phyloP scores from a whole-genome alignment of 2,113 vertebrate genomes.

The Montifringilla adamsi region DNA sequence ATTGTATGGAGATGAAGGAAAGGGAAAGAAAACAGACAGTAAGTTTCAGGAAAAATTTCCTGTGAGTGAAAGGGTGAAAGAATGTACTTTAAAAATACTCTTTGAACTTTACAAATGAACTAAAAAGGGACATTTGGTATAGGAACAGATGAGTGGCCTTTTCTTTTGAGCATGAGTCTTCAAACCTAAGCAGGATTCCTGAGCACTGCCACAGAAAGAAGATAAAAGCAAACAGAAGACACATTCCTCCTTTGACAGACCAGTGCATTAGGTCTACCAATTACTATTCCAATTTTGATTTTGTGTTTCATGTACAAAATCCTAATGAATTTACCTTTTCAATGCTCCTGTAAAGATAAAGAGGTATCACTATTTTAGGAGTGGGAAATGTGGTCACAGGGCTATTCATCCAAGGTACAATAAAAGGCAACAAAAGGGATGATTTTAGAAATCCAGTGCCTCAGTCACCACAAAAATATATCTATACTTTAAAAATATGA shows the following conservation, averaged over 20 bases:
- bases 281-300: neutral
- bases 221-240: neutral
- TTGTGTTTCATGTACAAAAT: neutral
- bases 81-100: neutral
- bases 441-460: neutral
- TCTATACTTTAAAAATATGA: neutral
- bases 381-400: neutral
- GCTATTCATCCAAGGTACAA: neutral
- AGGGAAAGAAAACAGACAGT: neutral
- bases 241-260: neutral
- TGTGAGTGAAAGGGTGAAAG: neutral
- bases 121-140: neutral
- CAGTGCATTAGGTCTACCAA: neutral
- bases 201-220: neutral
- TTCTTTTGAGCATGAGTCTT: neutral
- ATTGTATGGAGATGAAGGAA: neutral
- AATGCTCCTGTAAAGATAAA: neutral
- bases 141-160: neutral
- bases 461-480: neutral
- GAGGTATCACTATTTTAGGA: neutral
- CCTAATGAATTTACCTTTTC: neutral
- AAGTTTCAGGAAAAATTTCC: neutral
- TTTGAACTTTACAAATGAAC: neutral
- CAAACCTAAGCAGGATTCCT: neutral
- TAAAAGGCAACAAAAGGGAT: neutral